Conservation (phyloP, 2,888 invertebrate species). For the Spilosoma lubricipeda region DNA sequence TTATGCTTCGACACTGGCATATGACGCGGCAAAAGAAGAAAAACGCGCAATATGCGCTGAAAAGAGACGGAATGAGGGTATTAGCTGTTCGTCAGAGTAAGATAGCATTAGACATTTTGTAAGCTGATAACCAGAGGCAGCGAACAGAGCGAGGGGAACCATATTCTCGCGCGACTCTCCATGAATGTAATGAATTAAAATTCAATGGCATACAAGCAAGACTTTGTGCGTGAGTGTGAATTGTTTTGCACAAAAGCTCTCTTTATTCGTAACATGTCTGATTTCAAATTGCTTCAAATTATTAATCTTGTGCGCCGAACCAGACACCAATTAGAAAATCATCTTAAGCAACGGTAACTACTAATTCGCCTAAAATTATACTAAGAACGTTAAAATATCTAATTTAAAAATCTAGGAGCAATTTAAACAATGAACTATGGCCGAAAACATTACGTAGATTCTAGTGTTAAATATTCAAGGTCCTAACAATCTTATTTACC, state of each 20-base stretch:
- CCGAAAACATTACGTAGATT: slow-evolving; percentile 71
- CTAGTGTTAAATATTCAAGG: slow-evolving; percentile 64
- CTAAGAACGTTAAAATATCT: slow-evolving; percentile 23
- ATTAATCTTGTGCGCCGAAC: slow-evolving; percentile 33
- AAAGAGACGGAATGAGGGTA: slow-evolving; percentile 77
- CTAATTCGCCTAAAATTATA: neutral
- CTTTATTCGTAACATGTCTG: slow-evolving; percentile 40
- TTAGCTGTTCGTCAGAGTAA: slow-evolving; percentile 71
- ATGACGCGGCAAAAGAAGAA: slow-evolving; percentile 86
- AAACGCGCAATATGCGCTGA: slow-evolving; percentile 83
- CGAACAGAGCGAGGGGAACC: slow-evolving; percentile 83
- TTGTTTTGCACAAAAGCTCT: slow-evolving; percentile 69
- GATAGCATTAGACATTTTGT: slow-evolving; percentile 83
- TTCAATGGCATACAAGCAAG: slow-evolving; percentile 76
- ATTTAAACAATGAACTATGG: slow-evolving; percentile 62
- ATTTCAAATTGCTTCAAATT: slow-evolving; percentile 36
- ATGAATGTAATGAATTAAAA: slow-evolving; percentile 85
- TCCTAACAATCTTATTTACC: slow-evolving; percentile 63
- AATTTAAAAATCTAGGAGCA: slow-evolving; percentile 34
- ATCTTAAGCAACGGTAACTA: neutral
- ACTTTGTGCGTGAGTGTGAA: slow-evolving; percentile 71
- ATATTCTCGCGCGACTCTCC: slow-evolving; percentile 83
- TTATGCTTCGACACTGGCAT: slow-evolving; percentile 77
- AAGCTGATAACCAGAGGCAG: slow-evolving; percentile 86
- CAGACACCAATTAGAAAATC: slow-evolving; percentile 57